These are phyloP conservation scores for Sipha maydis DNA, from an alignment of 2,888 invertebrate species.

Conservation along the genomic window DNA sequence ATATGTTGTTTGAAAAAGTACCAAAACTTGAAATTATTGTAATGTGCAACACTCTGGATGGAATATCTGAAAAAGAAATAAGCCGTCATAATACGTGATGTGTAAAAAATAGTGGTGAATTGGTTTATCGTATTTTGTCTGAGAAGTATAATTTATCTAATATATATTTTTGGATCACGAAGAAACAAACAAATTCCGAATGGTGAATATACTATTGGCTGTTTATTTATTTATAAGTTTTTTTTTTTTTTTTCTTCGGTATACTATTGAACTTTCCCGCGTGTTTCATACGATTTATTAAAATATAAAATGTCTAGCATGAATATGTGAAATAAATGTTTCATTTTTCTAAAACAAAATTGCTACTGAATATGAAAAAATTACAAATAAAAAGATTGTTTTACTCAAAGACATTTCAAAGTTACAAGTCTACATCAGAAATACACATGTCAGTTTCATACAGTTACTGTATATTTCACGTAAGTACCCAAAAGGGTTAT, in stretches of 20 bases:
- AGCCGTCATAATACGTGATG: not conserved
- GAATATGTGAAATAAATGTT: not conserved
- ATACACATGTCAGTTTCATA: constrained; percentile 6
- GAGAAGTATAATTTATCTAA: not conserved
- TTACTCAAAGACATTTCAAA: not conserved
- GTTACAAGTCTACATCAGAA: not conserved
- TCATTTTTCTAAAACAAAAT: not conserved
- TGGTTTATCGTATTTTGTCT: not conserved
- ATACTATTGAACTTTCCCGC: not conserved
- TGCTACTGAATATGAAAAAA: not conserved
- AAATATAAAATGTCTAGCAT: not conserved
- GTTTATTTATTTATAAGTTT: not conserved
- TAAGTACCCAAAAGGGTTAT: constrained; percentile 25
- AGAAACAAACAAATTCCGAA: not conserved
- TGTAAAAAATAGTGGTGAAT: not conserved
- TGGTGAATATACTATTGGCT: not conserved
- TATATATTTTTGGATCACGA: not conserved
- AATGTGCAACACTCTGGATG: not conserved
- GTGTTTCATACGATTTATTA: not conserved
- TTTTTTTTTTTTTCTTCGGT: not conserved
- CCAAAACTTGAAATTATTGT: not conserved
- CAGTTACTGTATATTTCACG: not conserved
- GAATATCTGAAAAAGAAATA: not conserved
- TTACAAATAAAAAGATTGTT: not conserved
- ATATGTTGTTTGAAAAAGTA: not conserved